phyloP scores from a whole-genome alignment of 2,113 vertebrate species.

The Toxotes chatareus region DNA sequence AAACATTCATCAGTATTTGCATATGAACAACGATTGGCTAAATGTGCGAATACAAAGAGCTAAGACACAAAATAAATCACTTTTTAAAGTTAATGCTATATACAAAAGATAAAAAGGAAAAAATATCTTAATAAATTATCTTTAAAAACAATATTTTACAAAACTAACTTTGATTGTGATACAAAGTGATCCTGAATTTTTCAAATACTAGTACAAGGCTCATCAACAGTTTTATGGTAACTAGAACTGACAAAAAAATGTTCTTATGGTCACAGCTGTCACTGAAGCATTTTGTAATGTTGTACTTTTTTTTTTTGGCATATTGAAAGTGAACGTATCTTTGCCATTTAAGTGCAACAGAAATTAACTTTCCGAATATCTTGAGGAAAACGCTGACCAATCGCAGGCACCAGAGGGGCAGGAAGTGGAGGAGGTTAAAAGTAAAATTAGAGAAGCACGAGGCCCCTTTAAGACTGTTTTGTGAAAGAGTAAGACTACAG shows the following conservation, averaged over 20 bases:
- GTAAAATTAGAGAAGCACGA: constrained; percentile 36
- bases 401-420: constrained; percentile 55
- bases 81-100: constrained; percentile 77
- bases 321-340: constrained; percentile 46
- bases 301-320: constrained; percentile 54
- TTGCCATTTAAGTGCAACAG: constrained; percentile 67
- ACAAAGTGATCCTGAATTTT: constrained; percentile 76
- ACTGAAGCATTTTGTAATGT: constrained; percentile 58
- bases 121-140: constrained; percentile 84
- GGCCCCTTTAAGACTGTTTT: constrained; percentile 41
- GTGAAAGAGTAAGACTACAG: constrained; percentile 49
- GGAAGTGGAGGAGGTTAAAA: constrained; percentile 57
- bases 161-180: constrained; percentile 77
- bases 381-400: constrained; percentile 57
- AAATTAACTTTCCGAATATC: constrained; percentile 61
- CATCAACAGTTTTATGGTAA: constrained; percentile 63
- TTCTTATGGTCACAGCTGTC: constrained; percentile 73
- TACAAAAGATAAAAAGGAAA: constrained; percentile 76
- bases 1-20: constrained; percentile 80
- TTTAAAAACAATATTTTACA: constrained; percentile 83
- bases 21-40: constrained; percentile 77
- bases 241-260: constrained; percentile 53
- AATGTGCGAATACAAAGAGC: constrained; percentile 77
- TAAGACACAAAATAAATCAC: constrained; percentile 76
- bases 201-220: constrained; percentile 66